These are phyloP conservation scores for Kryptolebias marmoratus DNA, from an alignment of 2,113 vertebrate species.

Conservation along the genomic window DNA sequence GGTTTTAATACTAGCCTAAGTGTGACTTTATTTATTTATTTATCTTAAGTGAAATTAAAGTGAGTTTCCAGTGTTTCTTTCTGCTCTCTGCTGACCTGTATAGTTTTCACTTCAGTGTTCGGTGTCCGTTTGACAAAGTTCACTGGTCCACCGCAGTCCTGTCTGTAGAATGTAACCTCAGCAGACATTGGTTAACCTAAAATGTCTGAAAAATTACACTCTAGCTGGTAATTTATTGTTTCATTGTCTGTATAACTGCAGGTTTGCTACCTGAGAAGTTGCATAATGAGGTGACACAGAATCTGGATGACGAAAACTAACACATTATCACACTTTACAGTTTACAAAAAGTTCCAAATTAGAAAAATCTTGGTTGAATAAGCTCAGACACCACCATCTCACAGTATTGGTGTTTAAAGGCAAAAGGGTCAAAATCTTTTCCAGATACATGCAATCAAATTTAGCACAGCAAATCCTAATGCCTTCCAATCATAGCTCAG, in stretches of 20 bases:
- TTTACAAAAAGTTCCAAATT: not conserved
- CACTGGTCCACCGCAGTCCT: conserved; percentile 49
- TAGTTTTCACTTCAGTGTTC: conserved; percentile 63
- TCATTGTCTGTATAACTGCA: conserved; percentile 35
- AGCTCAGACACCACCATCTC: no score
- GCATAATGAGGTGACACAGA: conserved; percentile 6
- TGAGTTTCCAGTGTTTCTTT: conserved; percentile 11
- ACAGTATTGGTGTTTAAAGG: no score
- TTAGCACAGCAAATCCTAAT: no score
- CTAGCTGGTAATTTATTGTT: conserved; percentile 39
- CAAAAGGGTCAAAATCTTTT: no score
- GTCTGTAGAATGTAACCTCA: conserved; percentile 56
- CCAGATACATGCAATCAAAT: no score
- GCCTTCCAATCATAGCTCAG: no score
- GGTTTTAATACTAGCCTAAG: no score
- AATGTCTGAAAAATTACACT: conserved; percentile 44
- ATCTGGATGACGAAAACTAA: conserved; percentile 11
- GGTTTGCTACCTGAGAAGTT: conserved; percentile 29
- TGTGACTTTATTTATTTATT: no score
- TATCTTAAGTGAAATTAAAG: no score
- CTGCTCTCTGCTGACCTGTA: conserved; percentile 47
- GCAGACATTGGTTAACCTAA: conserved; percentile 53
- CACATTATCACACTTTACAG: conserved; percentile 14
- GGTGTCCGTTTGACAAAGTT: conserved; percentile 63
- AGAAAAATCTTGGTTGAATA: not conserved